Evolutionary conservation across 2,888 invertebrate species (phyloP), one percentile per base, ranked within the genome.

Genomic region (Meta bourneti): DNA sequence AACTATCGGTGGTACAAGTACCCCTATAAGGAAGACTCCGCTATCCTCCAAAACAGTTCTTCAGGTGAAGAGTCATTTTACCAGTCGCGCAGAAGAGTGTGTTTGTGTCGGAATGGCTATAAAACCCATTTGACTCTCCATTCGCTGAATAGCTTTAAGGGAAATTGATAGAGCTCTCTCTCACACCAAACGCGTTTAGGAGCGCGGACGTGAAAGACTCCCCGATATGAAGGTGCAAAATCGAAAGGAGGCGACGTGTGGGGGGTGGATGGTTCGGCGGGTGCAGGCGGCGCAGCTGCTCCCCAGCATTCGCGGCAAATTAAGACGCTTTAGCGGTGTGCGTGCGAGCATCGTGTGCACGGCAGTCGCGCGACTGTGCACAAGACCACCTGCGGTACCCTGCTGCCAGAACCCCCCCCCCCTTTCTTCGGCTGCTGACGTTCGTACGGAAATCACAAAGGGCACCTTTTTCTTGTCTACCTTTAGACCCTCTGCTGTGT

Each of bases 251-350:
- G 52, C 7, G 79, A 48, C 48, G 61, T n/a, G 84, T 19, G 48
- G 11, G 61, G 16, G 34, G 19, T 72, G 49, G 20, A 51, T 34
- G 61, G 9, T 20, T 16, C 34, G n/a, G 48, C 84, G 54, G 69
- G 82, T 70, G 71, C 71, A 71, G 34, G 34, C 34, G 34, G 70
- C 16, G 49, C 90, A 86, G 80, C 85, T 86, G 84, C 84, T 54
- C 51, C 79, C 34, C 34, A 34, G 34, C 34, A 34, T 34, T 34
- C 11, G 75, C 84, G 79, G 74, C 90, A 86, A 90, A 90, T 90
- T 90, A 86, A 90, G 90, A 90, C 85, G 85, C 90, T 90, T 86
- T 72, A 85, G 75, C 85, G 74, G 69, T 49, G 70, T 80, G 90
- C 90, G 90, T 84, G 85, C 85, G 74, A 86, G 81, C 72, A 81